phyloP scores from a whole-genome alignment of 2,888 invertebrate species.

The Sicus ferrugineus region DNA sequence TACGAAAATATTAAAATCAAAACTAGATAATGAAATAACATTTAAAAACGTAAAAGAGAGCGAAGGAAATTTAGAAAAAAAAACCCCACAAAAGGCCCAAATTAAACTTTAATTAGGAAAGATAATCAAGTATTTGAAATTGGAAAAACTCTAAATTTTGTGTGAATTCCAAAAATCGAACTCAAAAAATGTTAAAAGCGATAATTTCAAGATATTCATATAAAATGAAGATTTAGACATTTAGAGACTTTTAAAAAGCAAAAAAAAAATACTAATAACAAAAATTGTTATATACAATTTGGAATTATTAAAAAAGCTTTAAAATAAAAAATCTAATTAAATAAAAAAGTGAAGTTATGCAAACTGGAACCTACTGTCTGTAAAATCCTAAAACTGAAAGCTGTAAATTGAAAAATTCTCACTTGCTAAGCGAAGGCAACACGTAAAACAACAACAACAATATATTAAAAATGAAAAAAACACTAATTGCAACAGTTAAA shows the following conservation, averaged over 20 bases:
- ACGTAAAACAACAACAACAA: slow-evolving; percentile 8
- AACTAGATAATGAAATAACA: neutral
- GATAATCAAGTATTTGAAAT: no score
- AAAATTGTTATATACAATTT: neutral
- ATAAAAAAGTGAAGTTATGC: neutral
- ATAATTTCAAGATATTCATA: no score
- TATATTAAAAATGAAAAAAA: neutral
- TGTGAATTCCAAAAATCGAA: no score
- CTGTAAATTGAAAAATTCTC: neutral
- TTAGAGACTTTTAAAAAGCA: slow-evolving; percentile 20
- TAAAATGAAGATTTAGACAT: no score
- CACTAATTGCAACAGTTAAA: no score
- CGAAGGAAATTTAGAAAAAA: slow-evolving; percentile 30
- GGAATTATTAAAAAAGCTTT: neutral
- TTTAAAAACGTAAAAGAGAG: slow-evolving; percentile 17
- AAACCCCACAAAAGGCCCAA: slow-evolving; percentile 27
- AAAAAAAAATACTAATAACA: neutral
- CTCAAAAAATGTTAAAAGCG: no score
- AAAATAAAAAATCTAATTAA: neutral
- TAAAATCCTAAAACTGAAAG: neutral
- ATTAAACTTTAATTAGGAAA: no score
- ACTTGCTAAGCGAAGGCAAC: neutral
- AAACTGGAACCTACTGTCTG: neutral
- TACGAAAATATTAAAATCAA: neutral
- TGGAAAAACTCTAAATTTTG: no score